Conservation (phyloP, 2,888 invertebrate genomes). For the Acheta domesticus region DNA sequence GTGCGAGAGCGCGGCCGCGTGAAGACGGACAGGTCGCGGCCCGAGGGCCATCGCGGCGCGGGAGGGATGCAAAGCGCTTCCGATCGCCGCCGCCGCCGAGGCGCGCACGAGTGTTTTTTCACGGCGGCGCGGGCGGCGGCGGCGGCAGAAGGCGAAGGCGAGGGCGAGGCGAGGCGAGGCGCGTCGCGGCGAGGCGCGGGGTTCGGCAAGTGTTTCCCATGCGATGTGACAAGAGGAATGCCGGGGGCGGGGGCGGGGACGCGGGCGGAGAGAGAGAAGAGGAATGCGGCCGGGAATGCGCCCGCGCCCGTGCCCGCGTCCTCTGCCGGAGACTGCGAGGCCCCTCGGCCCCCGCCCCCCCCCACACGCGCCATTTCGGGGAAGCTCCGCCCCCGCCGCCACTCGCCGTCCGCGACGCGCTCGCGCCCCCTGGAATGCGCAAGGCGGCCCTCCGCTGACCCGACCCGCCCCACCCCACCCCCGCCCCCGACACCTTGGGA, state of each 20-base stretch:
- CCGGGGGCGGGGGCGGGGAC: slow-evolving; percentile 8
- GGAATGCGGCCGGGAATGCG: slow-evolving; percentile 18
- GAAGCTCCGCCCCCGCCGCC: too few relatives aligned
- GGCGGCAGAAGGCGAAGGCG: neutral
- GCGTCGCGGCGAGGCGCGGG: neutral
- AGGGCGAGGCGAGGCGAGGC: too few relatives aligned
- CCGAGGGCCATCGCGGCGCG: neutral
- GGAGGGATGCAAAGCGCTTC: neutral
- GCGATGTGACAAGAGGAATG: slow-evolving; percentile 34
- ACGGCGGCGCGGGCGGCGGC: neutral
- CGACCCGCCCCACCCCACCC: too few relatives aligned
- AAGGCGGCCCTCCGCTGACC: too few relatives aligned
- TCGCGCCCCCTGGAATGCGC: too few relatives aligned
- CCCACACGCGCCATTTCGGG: too few relatives aligned
- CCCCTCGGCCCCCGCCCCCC: too few relatives aligned
- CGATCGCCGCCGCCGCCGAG: neutral
- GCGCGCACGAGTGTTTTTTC: neutral
- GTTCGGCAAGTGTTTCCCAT: slow-evolving; percentile 27
- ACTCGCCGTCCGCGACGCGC: too few relatives aligned
- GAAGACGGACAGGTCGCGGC: too few relatives aligned
- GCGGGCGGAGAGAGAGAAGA: neutral
- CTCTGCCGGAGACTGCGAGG: neutral
- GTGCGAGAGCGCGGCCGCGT: too few relatives aligned
- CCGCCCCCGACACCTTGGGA: too few relatives aligned
- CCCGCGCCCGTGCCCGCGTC: neutral